Conservation (phyloP, 2,113 vertebrate species). For the Tauraco erythrolophus region DNA sequence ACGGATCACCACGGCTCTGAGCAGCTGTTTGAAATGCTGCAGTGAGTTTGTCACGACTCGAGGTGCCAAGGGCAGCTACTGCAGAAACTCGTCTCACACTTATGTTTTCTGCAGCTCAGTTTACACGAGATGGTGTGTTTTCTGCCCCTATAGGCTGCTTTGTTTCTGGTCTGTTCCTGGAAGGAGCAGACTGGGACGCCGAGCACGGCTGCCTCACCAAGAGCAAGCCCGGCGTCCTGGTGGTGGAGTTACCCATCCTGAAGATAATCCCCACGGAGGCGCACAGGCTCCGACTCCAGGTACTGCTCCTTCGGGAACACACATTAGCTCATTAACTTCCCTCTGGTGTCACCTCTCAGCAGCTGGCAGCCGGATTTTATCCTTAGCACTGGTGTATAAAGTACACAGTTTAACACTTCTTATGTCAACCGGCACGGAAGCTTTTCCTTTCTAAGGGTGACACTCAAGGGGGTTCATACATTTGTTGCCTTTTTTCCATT, state of each 20-base stretch:
- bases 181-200: conserved; percentile 92
- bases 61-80: background rate
- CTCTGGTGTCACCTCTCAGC: fast-evolving
- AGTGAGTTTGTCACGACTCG: background rate
- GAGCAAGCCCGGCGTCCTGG: conserved; percentile 88
- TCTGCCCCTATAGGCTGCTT: conserved; percentile 83
- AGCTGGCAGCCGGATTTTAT: background rate
- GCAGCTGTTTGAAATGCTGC: background rate
- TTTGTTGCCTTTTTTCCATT: background rate
- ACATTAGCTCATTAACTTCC: fast-evolving
- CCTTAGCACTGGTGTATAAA: fast-evolving
- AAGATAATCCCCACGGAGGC: conserved; percentile 89
- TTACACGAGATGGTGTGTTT: background rate
- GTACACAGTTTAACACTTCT: background rate
- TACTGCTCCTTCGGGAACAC: background rate
- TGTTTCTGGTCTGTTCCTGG: conserved; percentile 90
- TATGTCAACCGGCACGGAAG: fast-evolving
- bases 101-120: background rate
- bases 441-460: background rate
- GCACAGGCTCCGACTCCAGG: conserved; percentile 87
- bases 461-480: background rate
- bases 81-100: background rate
- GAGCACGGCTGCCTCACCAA: conserved; percentile 82
- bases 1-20: background rate
- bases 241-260: conserved; percentile 88